A percentile compares a stretch with the other conserved stretches of the same genome.
These are phyloP conservation scores for Heliothis peltigera DNA, from an alignment of 2,888 invertebrate genomes.

Conservation along the genomic window DNA sequence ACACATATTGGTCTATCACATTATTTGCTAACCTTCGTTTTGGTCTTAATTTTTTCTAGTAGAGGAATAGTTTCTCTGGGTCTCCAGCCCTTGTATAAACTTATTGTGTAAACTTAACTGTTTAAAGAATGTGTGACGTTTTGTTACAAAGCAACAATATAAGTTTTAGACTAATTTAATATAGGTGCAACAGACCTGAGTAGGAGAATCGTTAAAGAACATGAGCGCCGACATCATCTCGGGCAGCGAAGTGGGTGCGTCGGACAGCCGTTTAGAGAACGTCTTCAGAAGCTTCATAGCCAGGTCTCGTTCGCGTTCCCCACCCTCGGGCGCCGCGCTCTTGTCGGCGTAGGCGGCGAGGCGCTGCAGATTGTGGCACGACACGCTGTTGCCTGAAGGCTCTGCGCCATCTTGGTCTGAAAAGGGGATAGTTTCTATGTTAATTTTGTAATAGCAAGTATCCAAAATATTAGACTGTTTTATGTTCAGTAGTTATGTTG, in stretches of 20 bases:
- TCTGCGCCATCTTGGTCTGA: constrained; percentile 98
- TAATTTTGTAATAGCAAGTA: no score
- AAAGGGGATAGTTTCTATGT: neutral
- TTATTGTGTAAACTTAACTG: no score
- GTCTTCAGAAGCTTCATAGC: constrained; percentile 91
- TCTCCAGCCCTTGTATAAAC: no score
- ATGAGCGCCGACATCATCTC: constrained; percentile 94
- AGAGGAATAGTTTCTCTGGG: no score
- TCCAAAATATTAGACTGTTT: no score
- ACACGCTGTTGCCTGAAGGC: constrained; percentile 97
- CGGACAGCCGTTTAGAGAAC: constrained; percentile 91
- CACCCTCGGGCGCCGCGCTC: constrained; percentile 77
- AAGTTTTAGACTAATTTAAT: no score
- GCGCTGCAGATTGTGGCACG: constrained; percentile 94
- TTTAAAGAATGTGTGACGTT: no score
- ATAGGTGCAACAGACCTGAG: constrained; percentile 93
- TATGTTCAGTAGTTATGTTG: no score
- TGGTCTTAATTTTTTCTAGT: no score
- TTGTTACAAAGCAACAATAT: no score
- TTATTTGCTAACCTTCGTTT: no score
- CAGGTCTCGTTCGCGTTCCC: constrained; percentile 83
- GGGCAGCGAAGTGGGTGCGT: constrained; percentile 92
- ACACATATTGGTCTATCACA: no score
- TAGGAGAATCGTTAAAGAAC: constrained; percentile 92
- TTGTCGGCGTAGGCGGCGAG: constrained; percentile 93